These are phyloP conservation scores for Limanda limanda DNA, from an alignment of 2,113 vertebrate species.

Conservation along the genomic window DNA sequence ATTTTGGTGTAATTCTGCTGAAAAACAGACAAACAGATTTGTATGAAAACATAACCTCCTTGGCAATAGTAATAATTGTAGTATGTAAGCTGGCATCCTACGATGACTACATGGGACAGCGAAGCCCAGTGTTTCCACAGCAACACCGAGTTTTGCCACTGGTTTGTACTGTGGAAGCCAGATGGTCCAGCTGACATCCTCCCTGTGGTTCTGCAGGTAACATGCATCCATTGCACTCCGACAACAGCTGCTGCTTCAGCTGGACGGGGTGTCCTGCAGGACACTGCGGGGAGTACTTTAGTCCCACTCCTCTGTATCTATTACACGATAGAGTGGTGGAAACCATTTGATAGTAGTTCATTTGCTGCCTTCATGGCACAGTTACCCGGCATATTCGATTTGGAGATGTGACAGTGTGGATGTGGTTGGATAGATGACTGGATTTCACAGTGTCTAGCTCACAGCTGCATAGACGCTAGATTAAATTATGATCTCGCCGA, in stretches of 20 bases:
- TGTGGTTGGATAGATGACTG: slow-evolving; percentile 54
- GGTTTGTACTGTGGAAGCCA: slow-evolving; percentile 48
- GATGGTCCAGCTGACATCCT: slow-evolving; percentile 49
- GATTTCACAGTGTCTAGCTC: slow-evolving; percentile 55
- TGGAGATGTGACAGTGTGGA: slow-evolving; percentile 50
- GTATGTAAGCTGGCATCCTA: too few species aligned
- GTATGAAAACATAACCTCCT: too few species aligned
- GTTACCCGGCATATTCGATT: slow-evolving; percentile 61
- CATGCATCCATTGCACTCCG: slow-evolving; percentile 39
- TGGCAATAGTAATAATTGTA: too few species aligned
- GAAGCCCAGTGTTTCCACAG: background rate
- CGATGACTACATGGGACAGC: too few species aligned
- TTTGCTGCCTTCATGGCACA: slow-evolving; percentile 53
- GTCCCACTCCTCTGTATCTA: slow-evolving; percentile 43
- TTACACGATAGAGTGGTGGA: slow-evolving; percentile 34
- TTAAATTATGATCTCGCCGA: slow-evolving; percentile 42
- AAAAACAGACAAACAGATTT: too few species aligned
- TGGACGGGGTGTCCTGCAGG: slow-evolving; percentile 45
- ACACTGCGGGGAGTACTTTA: slow-evolving; percentile 33
- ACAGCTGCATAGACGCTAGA: slow-evolving; percentile 41
- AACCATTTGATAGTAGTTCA: slow-evolving; percentile 51
- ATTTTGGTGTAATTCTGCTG: too few species aligned
- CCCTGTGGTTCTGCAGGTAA: slow-evolving; percentile 53
- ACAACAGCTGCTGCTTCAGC: slow-evolving; percentile 68
- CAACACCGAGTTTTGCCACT: slow-evolving; percentile 24